Base-by-base conservation (phyloP, 2,113 vertebrate genomes). In the Chrysochloris asiatica region DNA sequence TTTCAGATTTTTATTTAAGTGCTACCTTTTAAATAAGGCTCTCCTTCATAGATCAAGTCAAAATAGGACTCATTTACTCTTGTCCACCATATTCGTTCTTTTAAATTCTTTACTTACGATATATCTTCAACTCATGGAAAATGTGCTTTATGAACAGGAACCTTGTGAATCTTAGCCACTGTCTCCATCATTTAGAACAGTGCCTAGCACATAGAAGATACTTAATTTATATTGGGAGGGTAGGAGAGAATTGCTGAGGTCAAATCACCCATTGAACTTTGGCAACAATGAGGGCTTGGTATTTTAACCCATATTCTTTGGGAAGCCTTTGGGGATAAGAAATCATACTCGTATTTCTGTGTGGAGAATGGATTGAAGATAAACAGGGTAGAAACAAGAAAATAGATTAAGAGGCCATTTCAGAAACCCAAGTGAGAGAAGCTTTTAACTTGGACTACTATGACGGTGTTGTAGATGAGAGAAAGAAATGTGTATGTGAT, bases 1-100 rank as follows among this genome's bases (percentile, higher is more conserved):
- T 88, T 63, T 87, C 12, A 85, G 28, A 81, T 86, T 87, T 86
- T 86, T 28, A 43, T 47, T 67, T 73, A 52, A 45, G 82, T 47
- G 33, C 2, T 19, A 69, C 24, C 47, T 91, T 86, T 33, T 43
- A 88, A 87, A 81, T 38, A 33, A 95, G n/a, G 48, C 36, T 0
- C 63, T 84, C 22, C 6, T 13, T 48, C 3, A 41, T 69, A 4
- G 28, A 1, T 89, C 65, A 75, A 16, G 38, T 19, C n/a, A 71
- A 79, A 2, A 86, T 19, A 14, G 43, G 19, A 47, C 30, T 45
- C 33, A 43, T 13, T 61, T 48, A 50, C 14, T 65, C 48, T 61
- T 41, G 8, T n/a, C n/a, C n/a, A n/a, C n/a, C 13, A 84, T 10
- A 72, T 50, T 9, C 76, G 54, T 93, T 59, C 87, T 67, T 19